Evolutionary conservation across 2,113 vertebrate species (phyloP), one percentile per base, ranked within the genome.

Genomic region (Proterorhinus semilunaris): DNA sequence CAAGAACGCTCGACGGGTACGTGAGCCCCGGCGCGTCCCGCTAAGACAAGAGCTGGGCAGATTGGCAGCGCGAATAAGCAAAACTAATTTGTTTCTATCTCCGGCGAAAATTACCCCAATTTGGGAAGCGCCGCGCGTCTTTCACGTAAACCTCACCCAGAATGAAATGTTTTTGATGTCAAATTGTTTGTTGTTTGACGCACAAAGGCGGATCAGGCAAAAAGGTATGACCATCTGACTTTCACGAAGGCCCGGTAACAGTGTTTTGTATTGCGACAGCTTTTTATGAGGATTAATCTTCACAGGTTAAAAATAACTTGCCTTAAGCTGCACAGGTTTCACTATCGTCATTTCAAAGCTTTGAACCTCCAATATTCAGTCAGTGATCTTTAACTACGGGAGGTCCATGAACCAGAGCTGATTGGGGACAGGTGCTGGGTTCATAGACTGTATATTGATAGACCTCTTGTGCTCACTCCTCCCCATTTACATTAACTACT

Each of bases 21-120:
- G 45, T 55, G 52, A 71, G 75, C 71, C 69, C 70, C 66, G 49
- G 50, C 68, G 48, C 15, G 16, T 65, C 47, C 5, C 17, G 4
- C 61, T 57, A 47, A 16, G 76, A 74, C 52, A 81, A 64, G 55
- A 75, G 68, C 46, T n/a, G 69, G 66, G 45, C 64, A 68, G 55
- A 80, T 57, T 46, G 45, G 63, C 47, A 11, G 48, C 66, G 55
- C 6, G 10, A 48, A 47, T 65, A 55, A 55, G 53, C 68, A 71
- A 45, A 82, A 66, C 63, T 75, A 67, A 82, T 82, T 82, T 75
- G 71, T 79, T 86, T 83, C 71, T 65, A 75, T 83, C 74, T 80
- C 47, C 8, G 2, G 51, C 57, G 54, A 76, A 85, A 82, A 74
- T 69, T 42, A 79, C 68, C 50, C 65, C 8, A 76, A 78, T 76